Conservation (phyloP, 2,113 vertebrate genomes). For the Phaetusa simplex region DNA sequence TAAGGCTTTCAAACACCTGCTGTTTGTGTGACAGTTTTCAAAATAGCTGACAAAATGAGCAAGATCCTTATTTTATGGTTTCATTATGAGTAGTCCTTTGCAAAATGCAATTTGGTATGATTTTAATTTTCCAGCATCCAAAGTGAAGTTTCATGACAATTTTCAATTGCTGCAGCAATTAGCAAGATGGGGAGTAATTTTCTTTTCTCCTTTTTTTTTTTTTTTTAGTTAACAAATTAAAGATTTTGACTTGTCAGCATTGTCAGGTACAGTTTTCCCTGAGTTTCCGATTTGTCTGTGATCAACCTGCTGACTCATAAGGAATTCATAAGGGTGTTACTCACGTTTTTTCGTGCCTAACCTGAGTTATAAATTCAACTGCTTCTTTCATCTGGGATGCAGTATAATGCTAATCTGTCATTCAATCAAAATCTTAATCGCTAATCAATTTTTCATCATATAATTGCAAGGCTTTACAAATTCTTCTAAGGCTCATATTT, state of each 20-base stretch:
- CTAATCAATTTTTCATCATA: not conserved
- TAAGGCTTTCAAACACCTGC: slow-evolving; percentile 11
- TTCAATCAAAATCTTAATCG: not conserved
- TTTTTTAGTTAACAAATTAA: not conserved
- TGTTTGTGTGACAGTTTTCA: not conserved
- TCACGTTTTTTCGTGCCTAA: not conserved
- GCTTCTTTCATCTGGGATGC: not conserved
- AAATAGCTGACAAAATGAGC: slow-evolving; percentile 1
- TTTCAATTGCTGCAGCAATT: not conserved
- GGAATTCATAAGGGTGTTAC: not conserved
- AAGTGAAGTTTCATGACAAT: not conserved
- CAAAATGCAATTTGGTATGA: not conserved
- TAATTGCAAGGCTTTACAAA: not conserved
- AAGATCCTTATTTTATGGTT: not conserved
- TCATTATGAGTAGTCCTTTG: not conserved
- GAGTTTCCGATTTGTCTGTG: not conserved
- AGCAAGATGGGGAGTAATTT: not conserved
- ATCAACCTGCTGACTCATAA: not conserved
- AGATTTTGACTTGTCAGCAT: not conserved
- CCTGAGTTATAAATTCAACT: not conserved
- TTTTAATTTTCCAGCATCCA: not conserved
- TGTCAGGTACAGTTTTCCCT: not conserved
- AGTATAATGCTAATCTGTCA: not conserved
- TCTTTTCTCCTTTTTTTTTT: not conserved
- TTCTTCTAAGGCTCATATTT: not conserved